Conservation (phyloP, 2,888 invertebrate species). For the Anaspis maculata region DNA sequence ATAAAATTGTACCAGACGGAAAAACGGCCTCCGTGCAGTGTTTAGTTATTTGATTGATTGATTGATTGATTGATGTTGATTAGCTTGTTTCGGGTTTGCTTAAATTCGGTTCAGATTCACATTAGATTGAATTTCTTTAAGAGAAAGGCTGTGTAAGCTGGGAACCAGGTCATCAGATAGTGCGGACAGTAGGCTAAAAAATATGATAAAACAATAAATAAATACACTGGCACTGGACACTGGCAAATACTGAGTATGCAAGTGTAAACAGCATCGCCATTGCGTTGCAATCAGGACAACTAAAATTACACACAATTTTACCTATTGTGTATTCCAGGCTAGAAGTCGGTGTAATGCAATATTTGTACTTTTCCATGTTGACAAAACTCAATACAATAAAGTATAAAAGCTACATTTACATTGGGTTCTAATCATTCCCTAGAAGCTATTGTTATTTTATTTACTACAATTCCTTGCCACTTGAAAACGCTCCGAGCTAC, state of each 20-base stretch:
- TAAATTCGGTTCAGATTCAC: constrained; percentile 31
- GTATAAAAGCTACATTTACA: constrained; percentile 40
- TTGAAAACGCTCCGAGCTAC: too few species aligned
- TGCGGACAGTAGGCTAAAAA: constrained; percentile 25
- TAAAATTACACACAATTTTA: constrained; percentile 35
- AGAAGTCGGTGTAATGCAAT: constrained; percentile 50
- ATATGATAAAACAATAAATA: too few species aligned
- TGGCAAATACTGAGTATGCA: constrained; percentile 28
- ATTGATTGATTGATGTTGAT: constrained; percentile 21
- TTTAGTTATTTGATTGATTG: constrained; percentile 23
- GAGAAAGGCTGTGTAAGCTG: constrained; percentile 37
- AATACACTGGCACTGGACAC: constrained; percentile 41
- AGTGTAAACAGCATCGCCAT: constrained; percentile 16
- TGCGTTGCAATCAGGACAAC: constrained; percentile 17
- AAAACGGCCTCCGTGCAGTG: constrained; percentile 27
- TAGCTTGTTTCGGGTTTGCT: constrained; percentile 24
- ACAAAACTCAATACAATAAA: constrained; percentile 51
- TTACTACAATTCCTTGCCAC: constrained; percentile 4
- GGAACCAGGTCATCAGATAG: constrained; percentile 38
- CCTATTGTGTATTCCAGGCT: constrained; percentile 44
- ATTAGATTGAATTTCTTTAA: constrained; percentile 33
- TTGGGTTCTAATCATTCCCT: constrained; percentile 24
- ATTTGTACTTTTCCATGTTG: constrained; percentile 57
- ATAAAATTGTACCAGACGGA: constrained; percentile 21
- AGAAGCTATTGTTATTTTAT: constrained; percentile 8